These are phyloP conservation scores for Nerophis ophidion DNA, from an alignment of 2,113 vertebrate species.

Conservation along the genomic window DNA sequence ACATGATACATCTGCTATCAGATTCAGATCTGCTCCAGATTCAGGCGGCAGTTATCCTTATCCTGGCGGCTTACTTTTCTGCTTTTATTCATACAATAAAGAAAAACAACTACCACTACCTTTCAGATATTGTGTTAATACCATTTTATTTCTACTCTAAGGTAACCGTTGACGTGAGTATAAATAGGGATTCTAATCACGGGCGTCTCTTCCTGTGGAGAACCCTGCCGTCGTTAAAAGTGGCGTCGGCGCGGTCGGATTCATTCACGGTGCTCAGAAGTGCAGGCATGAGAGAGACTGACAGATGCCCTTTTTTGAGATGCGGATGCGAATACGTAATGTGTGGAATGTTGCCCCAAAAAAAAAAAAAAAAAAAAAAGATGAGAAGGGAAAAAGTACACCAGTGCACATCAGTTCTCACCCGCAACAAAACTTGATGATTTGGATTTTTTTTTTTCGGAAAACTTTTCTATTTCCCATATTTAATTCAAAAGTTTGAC, in stretches of 20 bases:
- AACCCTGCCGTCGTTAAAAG: constrained; percentile 24
- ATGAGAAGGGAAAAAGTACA: neutral
- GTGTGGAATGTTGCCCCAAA: constrained; percentile 11
- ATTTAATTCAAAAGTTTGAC: neutral
- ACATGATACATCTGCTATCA: constrained; percentile 49
- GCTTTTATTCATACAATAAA: neutral
- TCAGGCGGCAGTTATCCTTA: constrained; percentile 23
- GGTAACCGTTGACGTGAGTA: neutral
- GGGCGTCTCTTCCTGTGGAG: neutral
- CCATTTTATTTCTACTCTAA: neutral
- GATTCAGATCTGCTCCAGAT: constrained; percentile 49
- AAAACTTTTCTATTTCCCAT: neutral
- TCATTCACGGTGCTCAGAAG: constrained; percentile 25
- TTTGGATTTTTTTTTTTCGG: neutral
- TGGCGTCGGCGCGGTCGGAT: constrained; percentile 17
- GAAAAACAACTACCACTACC: neutral
- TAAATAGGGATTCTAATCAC: neutral
- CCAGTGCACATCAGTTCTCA: neutral
- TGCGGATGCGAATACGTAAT: constrained; percentile 17
- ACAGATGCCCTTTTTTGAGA: constrained; percentile 51
- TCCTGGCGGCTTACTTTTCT: neutral
- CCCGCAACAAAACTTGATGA: neutral
- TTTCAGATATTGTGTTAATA: no score
- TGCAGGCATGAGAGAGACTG: constrained; percentile 30
- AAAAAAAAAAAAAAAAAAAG: neutral